Base-by-base conservation (phyloP, 1,140 invertebrate species). In the Lordiphosa clarofinis region DNA sequence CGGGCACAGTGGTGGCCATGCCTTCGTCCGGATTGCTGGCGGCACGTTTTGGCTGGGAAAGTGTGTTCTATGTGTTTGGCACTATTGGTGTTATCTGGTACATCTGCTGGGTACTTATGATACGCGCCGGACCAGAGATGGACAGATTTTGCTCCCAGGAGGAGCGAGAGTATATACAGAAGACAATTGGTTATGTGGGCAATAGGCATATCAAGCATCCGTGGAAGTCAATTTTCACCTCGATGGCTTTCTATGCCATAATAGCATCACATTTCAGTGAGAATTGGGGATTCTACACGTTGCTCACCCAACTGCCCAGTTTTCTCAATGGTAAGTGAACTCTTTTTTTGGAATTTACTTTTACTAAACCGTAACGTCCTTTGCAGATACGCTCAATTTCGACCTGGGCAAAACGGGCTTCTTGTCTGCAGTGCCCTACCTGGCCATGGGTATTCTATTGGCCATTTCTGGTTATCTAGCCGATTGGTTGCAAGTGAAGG, bases 271-370 rank as follows among this genome's bases (percentile, higher is more conserved):
- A 98, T 89, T 98, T 98, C 89, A 94, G 95, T 55, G 96, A 98
- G 89, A 98, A 98, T 90, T 98, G 97, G 97, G 97, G 96, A 10
- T 97, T 98, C 89, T 98, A 98, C 86, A 98, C 96, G 0, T 91
- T 97, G 86, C 91, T 98, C 0, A 97, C 96, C 0, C 94, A 96
- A 72, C 89, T 98, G 28, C 97, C 97, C 3, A 96, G 94, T 35
- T 99, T 97, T 89, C 94, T 99, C 92, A 95, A 92, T 90, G 94
- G 95, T 95, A 78, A 60, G 71, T 0, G 9, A 38, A 36, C 39
- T 11, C 31, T 10, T 31, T 42, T 46, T 61, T 46, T 38, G 31
- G n/a, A n/a, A 4, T 19, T 40, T 1, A 9, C 4, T 31, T 28
- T 35, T 55, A 35, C 28, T 43, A 21, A 24, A 28, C 10, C 19